Base-by-base conservation (phyloP, 2,888 invertebrate genomes). In the Luffia ferchaultella region DNA sequence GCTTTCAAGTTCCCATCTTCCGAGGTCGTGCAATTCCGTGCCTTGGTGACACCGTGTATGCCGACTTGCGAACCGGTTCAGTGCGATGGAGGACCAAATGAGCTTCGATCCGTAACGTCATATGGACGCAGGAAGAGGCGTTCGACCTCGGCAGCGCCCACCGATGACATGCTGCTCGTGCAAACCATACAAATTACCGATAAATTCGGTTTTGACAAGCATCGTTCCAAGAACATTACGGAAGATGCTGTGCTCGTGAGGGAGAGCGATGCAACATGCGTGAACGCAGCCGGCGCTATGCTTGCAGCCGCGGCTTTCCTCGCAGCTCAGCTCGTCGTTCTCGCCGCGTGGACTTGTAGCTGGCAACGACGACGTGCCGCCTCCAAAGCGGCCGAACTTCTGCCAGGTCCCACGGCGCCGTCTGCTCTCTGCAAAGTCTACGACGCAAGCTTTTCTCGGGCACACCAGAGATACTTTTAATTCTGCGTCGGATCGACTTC, bases 1-100 rank as follows among this genome's bases (percentile, higher is more conserved):
- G 96, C 96, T 41, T 97, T 97, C 88, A 96, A 97, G 76, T 97
- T 97, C 86, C 96, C 96, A 44, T 95, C 95, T 48, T 95, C 95
- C 15, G 96, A 96, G 71, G 92, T 95, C 45, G 96, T 97, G 1
- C 96, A 96, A 71, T 97, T 97, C 90, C 90, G 96, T 56, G 96
- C 96, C n/a, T 76, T 96, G 65, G 96, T 97, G 42, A 96, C 96
- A 1, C 96, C 96, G 0, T 96, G 96, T 73, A 92, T 97, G 91
- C 96, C 96, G 18, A 88, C 90, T 44, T 97, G 96, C 74, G 95
- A 95, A 68, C 96, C 96, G 7, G 94, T 96, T 9, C 93, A 93
- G 67, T 96, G 96, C 71, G 93, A 95, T 63, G 94, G 94, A 63
- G 89, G 91, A 48, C 92, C 92, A 53, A 95, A 95, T 55, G 93